Evolutionary conservation across 2,888 invertebrate species (phyloP).

Genomic region (Lasioglossum zephyrum): DNA sequence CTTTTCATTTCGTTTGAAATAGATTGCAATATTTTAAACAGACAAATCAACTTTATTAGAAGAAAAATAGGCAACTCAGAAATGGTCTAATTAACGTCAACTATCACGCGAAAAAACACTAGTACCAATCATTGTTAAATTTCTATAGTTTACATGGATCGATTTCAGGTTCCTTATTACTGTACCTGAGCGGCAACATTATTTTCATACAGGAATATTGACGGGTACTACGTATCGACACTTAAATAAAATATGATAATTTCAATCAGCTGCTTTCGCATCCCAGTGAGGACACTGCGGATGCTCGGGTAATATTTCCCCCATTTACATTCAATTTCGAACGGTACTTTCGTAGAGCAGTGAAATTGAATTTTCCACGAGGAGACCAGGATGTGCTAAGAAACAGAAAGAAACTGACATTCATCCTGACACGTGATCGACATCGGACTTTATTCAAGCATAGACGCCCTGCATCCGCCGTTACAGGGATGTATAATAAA

Average conservation of each 20-base stretch:
- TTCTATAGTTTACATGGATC: background rate
- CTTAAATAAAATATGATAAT: background rate
- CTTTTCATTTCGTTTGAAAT: background rate
- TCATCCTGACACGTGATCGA: conserved; percentile 13
- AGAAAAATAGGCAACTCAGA: background rate
- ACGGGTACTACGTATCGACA: background rate
- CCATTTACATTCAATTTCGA: background rate
- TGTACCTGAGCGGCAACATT: background rate
- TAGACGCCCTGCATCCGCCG: background rate
- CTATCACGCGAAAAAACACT: background rate
- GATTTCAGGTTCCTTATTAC: background rate
- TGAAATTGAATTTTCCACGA: background rate
- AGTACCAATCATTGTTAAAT: background rate
- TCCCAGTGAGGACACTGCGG: background rate
- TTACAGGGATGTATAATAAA: conserved; percentile 35
- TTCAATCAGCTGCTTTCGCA: background rate
- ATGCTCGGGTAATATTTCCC: background rate
- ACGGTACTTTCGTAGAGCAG: background rate
- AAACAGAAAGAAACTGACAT: conserved; percentile 7
- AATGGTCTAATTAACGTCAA: background rate
- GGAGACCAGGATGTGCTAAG: background rate
- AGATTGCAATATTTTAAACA: background rate
- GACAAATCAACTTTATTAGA: background rate
- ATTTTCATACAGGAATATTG: background rate
- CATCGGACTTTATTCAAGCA: background rate